Base-by-base conservation (phyloP, 2,888 invertebrate species). In the Diplazon laetatorius region DNA sequence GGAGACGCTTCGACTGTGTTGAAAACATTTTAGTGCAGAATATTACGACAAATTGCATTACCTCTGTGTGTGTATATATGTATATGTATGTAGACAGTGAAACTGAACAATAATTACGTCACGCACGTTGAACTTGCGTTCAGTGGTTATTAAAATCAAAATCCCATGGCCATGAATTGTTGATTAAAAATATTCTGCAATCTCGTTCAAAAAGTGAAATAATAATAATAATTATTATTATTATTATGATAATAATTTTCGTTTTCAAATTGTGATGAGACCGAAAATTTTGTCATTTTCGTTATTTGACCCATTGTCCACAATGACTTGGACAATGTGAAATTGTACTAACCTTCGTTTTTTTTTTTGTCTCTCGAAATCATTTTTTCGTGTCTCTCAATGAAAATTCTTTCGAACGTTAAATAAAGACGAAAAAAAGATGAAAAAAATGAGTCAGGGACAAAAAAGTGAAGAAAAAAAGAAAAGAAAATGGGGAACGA, bases 361-460 rank as follows among this genome's bases (percentile, higher is more conserved):
- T 30, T 8, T 16, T 14, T 22, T 55, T 8, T 30, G 16, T 14
- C n/a, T 14, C 8, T n/a, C 8, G 9, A 14, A 30, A 55, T 30
- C 8, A 55, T n/a, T 52, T 14, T 5, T 52, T n/a, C 25, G 18
- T 55, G 30, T n/a, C n/a, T n/a, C n/a, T n/a, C n/a, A 55, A 55
- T 55, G 16, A 39, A 59, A 59, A 39, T 39, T 12, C 0, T 35
- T 30, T 30, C 30, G 4, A 30, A n/a, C n/a, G n/a, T n/a, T n/a
- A n/a, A n/a, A n/a, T n/a, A n/a, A n/a, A n/a, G n/a, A n/a, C n/a
- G n/a, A n/a, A n/a, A n/a, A n/a, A n/a, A n/a, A n/a, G n/a, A n/a
- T n/a, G n/a, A n/a, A n/a, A n/a, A n/a, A n/a, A n/a, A n/a, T n/a
- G n/a, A n/a, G n/a, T n/a, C n/a, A n/a, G n/a, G n/a, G n/a, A n/a